Percentiles rank a stretch among this genome's conserved stretches.
Evolutionary conservation across 2,797 vertebrate genomes (phyloP).

Genomic region (Prionace glauca): DNA sequence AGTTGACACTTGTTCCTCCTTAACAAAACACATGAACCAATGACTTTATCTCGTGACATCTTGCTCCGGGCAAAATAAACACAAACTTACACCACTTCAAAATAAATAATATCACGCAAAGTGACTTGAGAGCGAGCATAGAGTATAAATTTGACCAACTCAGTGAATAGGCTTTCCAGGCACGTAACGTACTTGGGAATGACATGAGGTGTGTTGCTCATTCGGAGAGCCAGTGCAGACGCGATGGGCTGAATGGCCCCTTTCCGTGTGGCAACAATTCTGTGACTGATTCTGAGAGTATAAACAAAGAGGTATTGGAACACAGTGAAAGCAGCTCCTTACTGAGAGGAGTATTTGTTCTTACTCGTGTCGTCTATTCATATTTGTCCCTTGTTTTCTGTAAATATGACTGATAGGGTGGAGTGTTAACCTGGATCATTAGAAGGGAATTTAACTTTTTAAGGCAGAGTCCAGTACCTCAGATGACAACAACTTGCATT

Average conservation of each 20-base stretch:
- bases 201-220: too few relatives aligned
- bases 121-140: background rate
- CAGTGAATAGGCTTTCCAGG: background rate
- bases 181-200: background rate
- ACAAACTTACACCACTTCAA: background rate
- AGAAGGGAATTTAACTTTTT: background rate
- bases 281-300: too few relatives aligned
- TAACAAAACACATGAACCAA: background rate
- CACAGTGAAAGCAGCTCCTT: too few relatives aligned
- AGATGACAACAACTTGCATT: background rate
- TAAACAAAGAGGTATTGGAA: too few relatives aligned
- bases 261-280: too few relatives aligned
- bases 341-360: background rate
- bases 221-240: too few relatives aligned
- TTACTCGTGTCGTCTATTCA: background rate
- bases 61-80: background rate
- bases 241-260: too few relatives aligned
- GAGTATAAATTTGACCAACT: background rate
- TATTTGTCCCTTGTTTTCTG: background rate
- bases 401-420: background rate
- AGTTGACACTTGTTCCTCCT: background rate
- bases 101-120: background rate
- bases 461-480: background rate
- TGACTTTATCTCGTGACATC: background rate
- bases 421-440: background rate